A percentile compares a stretch with the other conserved stretches of the same genome.
Evolutionary conservation across 2,888 invertebrate genomes (phyloP).

Genomic region (Epinotia brunnichana): DNA sequence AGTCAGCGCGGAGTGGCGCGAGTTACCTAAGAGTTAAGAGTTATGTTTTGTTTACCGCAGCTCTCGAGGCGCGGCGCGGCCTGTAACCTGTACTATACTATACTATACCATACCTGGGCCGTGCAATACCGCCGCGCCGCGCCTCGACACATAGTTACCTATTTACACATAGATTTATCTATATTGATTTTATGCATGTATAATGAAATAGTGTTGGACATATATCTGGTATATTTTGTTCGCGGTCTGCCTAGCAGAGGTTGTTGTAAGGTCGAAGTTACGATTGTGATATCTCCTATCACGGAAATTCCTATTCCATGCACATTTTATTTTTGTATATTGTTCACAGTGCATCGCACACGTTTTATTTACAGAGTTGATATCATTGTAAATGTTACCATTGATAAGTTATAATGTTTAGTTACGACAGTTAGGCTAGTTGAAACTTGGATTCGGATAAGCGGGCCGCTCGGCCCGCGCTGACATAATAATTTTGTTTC

Average conservation of each 20-base stretch:
- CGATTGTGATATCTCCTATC: conserved; percentile 79
- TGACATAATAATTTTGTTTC: conserved; percentile 35
- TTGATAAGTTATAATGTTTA: conserved; percentile 79
- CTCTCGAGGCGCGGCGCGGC: conserved; percentile 61
- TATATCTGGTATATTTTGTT: conserved; percentile 59
- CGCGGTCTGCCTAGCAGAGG: conserved; percentile 52
- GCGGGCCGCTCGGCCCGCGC: conserved; percentile 20
- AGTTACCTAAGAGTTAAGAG: conserved; percentile 72
- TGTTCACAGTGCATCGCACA: conserved; percentile 68
- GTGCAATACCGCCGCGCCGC: conserved; percentile 49
- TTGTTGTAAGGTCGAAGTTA: conserved; percentile 59
- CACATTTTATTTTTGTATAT: conserved; percentile 78
- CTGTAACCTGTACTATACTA: background rate
- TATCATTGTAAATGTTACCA: conserved; percentile 82
- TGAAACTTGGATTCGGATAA: conserved; percentile 48
- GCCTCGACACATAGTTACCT: conserved; percentile 68
- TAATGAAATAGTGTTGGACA: conserved; percentile 61
- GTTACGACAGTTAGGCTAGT: conserved; percentile 53
- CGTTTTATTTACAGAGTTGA: conserved; percentile 66
- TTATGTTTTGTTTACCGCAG: conserved; percentile 67
- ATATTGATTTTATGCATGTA: conserved; percentile 70
- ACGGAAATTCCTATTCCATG: conserved; percentile 80
- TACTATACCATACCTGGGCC: background rate
- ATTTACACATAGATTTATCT: conserved; percentile 72
- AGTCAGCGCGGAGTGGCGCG: conserved; percentile 54